phyloP scores from a whole-genome alignment of 37 sponge, comb jelly and placozoan genomes.

The Spongilla lacustris region DNA sequence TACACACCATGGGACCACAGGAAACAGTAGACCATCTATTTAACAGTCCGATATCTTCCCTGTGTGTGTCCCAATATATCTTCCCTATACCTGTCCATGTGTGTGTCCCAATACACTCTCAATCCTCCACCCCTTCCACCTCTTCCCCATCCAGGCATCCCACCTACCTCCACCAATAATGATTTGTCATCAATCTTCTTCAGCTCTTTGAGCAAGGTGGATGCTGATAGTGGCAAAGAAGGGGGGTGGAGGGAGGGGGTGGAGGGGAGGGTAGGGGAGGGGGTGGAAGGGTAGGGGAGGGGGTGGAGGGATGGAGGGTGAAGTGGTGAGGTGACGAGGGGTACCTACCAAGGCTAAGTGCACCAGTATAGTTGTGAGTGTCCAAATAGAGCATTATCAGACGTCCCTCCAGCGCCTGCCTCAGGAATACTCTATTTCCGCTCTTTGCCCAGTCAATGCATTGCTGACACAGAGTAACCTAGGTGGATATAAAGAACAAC shows the following conservation, averaged over 20 bases:
- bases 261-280: background rate
- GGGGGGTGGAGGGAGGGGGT: background rate
- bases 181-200: slow-evolving; percentile 99
- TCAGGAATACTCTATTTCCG: slow-evolving; percentile 91
- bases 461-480: slow-evolving; percentile 81
- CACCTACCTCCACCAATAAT: slow-evolving; percentile 89
- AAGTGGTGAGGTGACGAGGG: background rate
- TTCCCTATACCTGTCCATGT: too few species aligned
- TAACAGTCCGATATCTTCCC: too few species aligned
- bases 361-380: slow-evolving; percentile 55
- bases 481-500: background rate
- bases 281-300: background rate
- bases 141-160: slow-evolving; percentile 64
- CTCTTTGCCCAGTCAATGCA: slow-evolving; percentile 96
- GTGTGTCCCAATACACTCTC: too few species aligned
- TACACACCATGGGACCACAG: too few species aligned
- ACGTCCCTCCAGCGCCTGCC: slow-evolving; percentile 92
- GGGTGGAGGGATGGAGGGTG: background rate
- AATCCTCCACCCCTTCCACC: background rate
- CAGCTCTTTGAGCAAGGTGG: slow-evolving; percentile 83
- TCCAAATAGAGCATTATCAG: slow-evolving; percentile 81
- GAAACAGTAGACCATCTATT: too few species aligned
- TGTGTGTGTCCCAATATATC: too few species aligned
- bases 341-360: slow-evolving; percentile 46
- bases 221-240: slow-evolving; percentile 24